These are phyloP conservation scores for Zapornia atra DNA, from an alignment of 2,113 vertebrate genomes.

Conservation along the genomic window DNA sequence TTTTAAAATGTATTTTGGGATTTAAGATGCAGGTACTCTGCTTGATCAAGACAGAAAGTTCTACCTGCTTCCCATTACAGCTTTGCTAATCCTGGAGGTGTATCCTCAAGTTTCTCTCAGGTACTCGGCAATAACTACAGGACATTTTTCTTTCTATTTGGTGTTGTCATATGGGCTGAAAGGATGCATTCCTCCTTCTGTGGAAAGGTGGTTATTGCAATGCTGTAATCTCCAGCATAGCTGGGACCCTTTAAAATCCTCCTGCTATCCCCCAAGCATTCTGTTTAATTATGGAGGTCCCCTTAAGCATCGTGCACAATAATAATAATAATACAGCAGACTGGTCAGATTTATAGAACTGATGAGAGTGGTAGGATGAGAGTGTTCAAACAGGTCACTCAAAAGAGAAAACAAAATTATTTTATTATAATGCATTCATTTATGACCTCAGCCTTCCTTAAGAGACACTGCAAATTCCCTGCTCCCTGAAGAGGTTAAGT, in stretches of 20 bases:
- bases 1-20: not conserved
- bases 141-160: not conserved
- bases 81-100: not conserved
- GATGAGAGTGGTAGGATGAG: not conserved
- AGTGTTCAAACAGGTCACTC: not conserved
- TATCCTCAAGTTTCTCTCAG: not conserved
- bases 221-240: not conserved
- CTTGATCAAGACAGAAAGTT: not conserved
- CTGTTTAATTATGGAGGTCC: not conserved
- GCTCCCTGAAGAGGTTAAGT: not conserved
- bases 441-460: not conserved
- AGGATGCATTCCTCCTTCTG: not conserved
- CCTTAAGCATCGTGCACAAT: not conserved
- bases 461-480: not conserved
- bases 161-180: not conserved
- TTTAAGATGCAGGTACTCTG: not conserved
- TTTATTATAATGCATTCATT: rapidly evolving
- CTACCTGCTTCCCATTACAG: not conserved
- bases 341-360: not conserved
- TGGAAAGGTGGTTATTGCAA: not conserved
- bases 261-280: not conserved
- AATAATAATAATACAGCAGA: not conserved
- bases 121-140: not conserved
- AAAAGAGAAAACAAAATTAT: not conserved
- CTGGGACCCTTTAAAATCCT: not conserved